Evolutionary conservation across 2,888 invertebrate species (phyloP).

Genomic region (Liopterus haemorrhoidalis): DNA sequence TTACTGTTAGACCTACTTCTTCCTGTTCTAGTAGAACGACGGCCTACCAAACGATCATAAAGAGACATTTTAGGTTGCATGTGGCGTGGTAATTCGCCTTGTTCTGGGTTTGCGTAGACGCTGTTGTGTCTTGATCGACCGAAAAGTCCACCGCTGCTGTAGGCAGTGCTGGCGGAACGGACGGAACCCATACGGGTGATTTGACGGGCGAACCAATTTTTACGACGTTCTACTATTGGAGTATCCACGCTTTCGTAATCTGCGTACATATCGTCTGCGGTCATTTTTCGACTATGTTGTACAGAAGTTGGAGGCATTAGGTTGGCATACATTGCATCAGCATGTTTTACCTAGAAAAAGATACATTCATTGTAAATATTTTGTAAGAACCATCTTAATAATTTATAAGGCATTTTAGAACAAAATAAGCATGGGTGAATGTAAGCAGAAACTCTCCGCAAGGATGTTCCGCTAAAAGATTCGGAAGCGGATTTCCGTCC

Average conservation of each 20-base stretch:
- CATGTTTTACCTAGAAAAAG: no score
- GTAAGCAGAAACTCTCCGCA: no score
- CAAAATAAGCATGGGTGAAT: no score
- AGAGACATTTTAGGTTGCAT: slow-evolving; percentile 68
- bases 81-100: slow-evolving; percentile 43
- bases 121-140: slow-evolving; percentile 74
- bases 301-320: slow-evolving; percentile 53
- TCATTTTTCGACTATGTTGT: slow-evolving; percentile 52
- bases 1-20: slow-evolving; percentile 49
- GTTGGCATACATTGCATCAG: slow-evolving; percentile 80
- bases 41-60: slow-evolving; percentile 75
- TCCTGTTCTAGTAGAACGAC: slow-evolving; percentile 55
- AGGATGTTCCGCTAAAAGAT: no score
- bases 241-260: slow-evolving; percentile 90
- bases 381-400: no score
- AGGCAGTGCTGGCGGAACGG: slow-evolving; percentile 78
- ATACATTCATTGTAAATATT: no score
- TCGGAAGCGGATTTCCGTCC: no score
- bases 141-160: slow-evolving; percentile 73
- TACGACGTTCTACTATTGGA: slow-evolving; percentile 68
- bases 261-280: slow-evolving; percentile 77
- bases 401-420: no score
- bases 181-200: slow-evolving; percentile 81
- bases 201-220: slow-evolving; percentile 82
- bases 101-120: slow-evolving; percentile 55